phyloP scores from a whole-genome alignment of 2,113 vertebrate genomes.

The Gnathonemus echidnorhynchus region DNA sequence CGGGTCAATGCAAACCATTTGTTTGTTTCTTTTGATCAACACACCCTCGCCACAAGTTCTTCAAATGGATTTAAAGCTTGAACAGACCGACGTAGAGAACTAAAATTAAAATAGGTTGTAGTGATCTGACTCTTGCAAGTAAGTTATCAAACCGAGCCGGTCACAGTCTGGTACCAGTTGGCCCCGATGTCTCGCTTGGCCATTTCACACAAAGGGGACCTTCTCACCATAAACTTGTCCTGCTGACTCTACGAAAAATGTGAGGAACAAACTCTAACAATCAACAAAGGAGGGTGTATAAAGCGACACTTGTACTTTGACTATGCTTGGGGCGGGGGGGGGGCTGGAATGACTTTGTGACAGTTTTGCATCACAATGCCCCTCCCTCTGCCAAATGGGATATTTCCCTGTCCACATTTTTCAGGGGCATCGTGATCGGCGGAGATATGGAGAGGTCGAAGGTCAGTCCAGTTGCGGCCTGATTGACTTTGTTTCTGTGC shows the following conservation, averaged over 20 bases:
- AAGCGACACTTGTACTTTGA: constrained; percentile 14
- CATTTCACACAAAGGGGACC: not conserved
- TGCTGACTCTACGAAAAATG: constrained; percentile 12
- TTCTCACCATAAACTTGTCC: not conserved
- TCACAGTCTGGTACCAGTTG: not conserved
- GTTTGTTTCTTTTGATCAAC: not conserved
- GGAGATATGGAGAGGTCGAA: not conserved
- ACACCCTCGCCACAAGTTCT: not conserved
- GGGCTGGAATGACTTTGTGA: not conserved
- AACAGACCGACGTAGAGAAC: not conserved
- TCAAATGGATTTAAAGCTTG: not conserved
- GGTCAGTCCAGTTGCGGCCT: not conserved
- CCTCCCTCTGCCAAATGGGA: not conserved
- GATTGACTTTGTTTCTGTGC: not conserved
- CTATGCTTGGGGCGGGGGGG: not conserved
- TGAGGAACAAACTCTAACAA: constrained; percentile 6
- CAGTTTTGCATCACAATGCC: constrained; percentile 16
- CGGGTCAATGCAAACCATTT: not conserved
- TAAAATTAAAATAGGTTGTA: not conserved
- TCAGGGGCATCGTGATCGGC: not conserved
- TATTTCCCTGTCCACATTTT: not conserved
- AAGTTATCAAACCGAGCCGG: not conserved
- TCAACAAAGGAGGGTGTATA: constrained; percentile 12
- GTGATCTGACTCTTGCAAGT: not conserved
- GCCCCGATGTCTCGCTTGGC: not conserved